Percentiles rank a stretch among this genome's conserved stretches.
These are phyloP conservation scores for Drosophila glabriapex DNA, from an alignment of 2,888 invertebrate genomes.

Conservation along the genomic window DNA sequence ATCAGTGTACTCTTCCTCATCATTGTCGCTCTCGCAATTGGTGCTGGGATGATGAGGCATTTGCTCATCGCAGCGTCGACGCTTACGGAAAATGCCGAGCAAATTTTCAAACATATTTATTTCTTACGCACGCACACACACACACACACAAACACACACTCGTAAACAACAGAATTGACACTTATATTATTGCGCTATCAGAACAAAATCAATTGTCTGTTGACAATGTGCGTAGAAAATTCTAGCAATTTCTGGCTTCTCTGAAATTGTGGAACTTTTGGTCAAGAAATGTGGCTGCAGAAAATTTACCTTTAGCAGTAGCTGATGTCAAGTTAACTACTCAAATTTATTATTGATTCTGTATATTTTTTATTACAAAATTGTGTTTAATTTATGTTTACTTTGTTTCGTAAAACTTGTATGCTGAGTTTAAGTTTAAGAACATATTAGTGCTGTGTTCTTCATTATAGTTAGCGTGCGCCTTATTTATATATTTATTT, in stretches of 20 bases:
- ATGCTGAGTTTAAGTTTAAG: slow-evolving; percentile 10
- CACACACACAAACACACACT: slow-evolving; percentile 9
- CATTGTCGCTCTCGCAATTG: slow-evolving; percentile 24
- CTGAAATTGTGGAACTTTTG: slow-evolving; percentile 28
- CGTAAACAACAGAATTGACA: slow-evolving; percentile 32
- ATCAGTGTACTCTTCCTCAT: slow-evolving; percentile 33
- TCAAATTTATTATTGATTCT: slow-evolving; percentile 24
- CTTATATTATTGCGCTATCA: slow-evolving; percentile 3
- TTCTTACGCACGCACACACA: slow-evolving; percentile 25
- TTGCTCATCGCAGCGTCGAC: slow-evolving; percentile 78
- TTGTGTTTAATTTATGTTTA: slow-evolving; percentile 21
- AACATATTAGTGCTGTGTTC: slow-evolving; percentile 22
- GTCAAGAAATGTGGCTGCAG: slow-evolving; percentile 10
- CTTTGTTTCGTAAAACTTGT: slow-evolving; percentile 31
- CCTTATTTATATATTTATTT: slow-evolving; percentile 11
- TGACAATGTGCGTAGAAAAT: slow-evolving; percentile 39
- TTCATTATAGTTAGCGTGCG: neutral
- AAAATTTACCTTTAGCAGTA: slow-evolving; percentile 46
- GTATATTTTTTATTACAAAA: slow-evolving; percentile 19
- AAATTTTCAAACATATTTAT: slow-evolving; percentile 79
- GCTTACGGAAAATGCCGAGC: slow-evolving; percentile 81
- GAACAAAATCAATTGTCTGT: slow-evolving; percentile 15
- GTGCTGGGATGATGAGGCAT: slow-evolving; percentile 7
- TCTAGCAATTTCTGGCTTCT: slow-evolving; percentile 42
- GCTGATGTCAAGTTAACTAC: slow-evolving; percentile 26